Percentiles rank a stretch among this genome's conserved stretches.
phyloP scores from a whole-genome alignment of 2,113 vertebrate species.

The Muntiacus reevesi region DNA sequence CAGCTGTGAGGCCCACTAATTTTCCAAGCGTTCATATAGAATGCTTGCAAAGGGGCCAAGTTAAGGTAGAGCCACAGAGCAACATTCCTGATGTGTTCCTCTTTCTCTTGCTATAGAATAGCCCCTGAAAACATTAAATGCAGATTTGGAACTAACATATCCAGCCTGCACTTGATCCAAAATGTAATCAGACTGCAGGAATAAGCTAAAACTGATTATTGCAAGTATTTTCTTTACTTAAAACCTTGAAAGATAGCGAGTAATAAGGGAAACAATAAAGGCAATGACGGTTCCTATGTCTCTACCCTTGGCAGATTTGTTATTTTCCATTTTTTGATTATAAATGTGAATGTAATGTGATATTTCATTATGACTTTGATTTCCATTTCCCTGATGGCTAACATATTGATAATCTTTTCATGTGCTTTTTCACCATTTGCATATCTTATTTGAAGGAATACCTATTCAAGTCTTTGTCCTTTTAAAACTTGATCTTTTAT shows the following conservation, averaged over 20 bases:
- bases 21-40: conserved; percentile 3
- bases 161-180: background rate
- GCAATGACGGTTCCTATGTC: background rate
- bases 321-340: background rate
- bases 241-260: conserved; percentile 35
- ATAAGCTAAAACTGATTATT: background rate
- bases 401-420: background rate
- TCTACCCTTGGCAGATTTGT: background rate
- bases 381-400: background rate
- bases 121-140: background rate
- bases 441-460: background rate
- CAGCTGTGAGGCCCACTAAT: conserved; percentile 44
- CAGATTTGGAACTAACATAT: background rate
- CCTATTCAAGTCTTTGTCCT: background rate
- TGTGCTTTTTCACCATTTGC: background rate
- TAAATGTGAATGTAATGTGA: background rate
- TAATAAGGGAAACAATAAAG: conserved; percentile 44
- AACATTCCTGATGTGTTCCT: background rate
- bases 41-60: background rate
- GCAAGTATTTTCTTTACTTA: conserved; percentile 10
- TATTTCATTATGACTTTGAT: background rate
- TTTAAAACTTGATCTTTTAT: background rate
- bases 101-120: background rate
- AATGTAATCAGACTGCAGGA: background rate
- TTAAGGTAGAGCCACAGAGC: background rate